Base-by-base conservation (phyloP, 2,113 vertebrate genomes). In the Corythornis cristatus region DNA sequence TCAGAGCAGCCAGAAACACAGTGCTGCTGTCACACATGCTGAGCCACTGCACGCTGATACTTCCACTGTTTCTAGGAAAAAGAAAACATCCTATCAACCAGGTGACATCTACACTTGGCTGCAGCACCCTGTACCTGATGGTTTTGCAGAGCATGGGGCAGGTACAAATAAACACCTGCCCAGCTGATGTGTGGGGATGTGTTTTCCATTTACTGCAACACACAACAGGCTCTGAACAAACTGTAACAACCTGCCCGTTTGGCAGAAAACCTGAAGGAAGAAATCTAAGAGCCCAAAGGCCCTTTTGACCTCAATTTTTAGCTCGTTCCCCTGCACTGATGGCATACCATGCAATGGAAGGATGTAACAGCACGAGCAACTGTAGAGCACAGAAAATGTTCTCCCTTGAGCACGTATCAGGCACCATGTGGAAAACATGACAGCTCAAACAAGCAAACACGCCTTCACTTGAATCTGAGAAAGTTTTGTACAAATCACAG, bases 1-100 rank as follows among this genome's bases (percentile, higher is more conserved):
- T 54, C 21, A 42, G 21, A 0, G 0, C 6, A 37, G 71, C 40
- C 14, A 1, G 26, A 79, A 16, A 75, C 48, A 26, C 0, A 31
- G 70, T 8, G 13, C 53, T 64, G 28, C 68, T 70, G 51, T 77
- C 89, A 78, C 46, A 58, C 51, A 12, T 0, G 0, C 31, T 37
- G 73, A 81, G 77, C 31, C 46, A 28, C 40, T 37, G n/a, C 40
- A 60, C 76, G 66, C 3, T 10, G 5, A 12, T 12, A 31, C 33
- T 71, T 76, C 70, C 25, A 33, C 18, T 46, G 14, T 8, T 89
- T 73, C 33, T 15, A 56, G 15, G 23, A 81, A 81, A 81, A 74
- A 15, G 5, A 58, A 66, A 46, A 19, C 25, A 16, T 37, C 28
- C 0, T 6, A 13, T 16, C 8, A 22, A 9, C 11, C 43, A 75